phyloP scores from a whole-genome alignment of 2,888 invertebrate genomes.

The Anoncus sp. region DNA sequence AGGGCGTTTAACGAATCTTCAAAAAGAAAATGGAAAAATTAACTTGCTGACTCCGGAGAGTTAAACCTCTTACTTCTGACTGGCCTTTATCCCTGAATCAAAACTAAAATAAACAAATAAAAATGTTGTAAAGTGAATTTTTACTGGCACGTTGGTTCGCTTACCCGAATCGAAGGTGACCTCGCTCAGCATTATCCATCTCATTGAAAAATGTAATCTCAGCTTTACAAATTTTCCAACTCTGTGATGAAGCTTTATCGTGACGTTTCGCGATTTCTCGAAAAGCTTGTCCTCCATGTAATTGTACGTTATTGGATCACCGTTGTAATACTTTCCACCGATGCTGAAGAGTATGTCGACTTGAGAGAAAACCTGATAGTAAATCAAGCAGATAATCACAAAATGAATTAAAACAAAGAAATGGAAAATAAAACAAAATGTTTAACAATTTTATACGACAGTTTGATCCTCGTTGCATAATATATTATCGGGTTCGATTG shows the following conservation, averaged over 20 bases:
- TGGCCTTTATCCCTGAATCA: too few species aligned
- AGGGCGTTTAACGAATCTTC: too few species aligned
- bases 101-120: too few species aligned
- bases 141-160: slow-evolving; percentile 58
- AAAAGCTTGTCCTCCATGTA: slow-evolving; percentile 91
- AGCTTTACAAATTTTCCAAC: slow-evolving; percentile 92
- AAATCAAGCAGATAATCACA: slow-evolving; percentile 85
- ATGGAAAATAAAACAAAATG: slow-evolving; percentile 12
- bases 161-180: slow-evolving; percentile 92
- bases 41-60: too few species aligned
- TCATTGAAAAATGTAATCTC: slow-evolving; percentile 90
- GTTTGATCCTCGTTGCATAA: slow-evolving; percentile 30
- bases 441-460: slow-evolving; percentile 38
- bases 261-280: slow-evolving; percentile 92
- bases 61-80: too few species aligned
- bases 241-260: slow-evolving; percentile 91
- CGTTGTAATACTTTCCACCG: slow-evolving; percentile 91
- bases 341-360: slow-evolving; percentile 92
- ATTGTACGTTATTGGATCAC: slow-evolving; percentile 90
- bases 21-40: too few species aligned
- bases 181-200: slow-evolving; percentile 96
- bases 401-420: background rate
- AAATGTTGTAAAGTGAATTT: too few species aligned
- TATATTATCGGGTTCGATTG: slow-evolving; percentile 37
- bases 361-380: slow-evolving; percentile 89